Conservation (phyloP, 2,888 invertebrate genomes). For the Xanthorhoe designata region DNA sequence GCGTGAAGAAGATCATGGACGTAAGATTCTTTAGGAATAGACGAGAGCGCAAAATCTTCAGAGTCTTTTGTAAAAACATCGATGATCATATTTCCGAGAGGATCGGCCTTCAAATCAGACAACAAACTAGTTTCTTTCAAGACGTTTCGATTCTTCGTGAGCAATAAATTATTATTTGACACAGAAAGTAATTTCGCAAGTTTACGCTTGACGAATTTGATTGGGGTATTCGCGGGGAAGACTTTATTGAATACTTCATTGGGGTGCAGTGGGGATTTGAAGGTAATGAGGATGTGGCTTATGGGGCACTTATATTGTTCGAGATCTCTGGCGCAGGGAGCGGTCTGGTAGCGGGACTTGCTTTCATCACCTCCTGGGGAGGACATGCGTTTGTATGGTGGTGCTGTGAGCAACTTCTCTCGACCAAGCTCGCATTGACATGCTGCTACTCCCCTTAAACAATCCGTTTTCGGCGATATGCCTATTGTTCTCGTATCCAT, state of each 20-base stretch:
- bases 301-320: slow-evolving; percentile 73
- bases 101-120: slow-evolving; percentile 72
- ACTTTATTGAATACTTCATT: slow-evolving; percentile 75
- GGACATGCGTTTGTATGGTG: slow-evolving; percentile 64
- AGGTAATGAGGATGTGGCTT: slow-evolving; percentile 73
- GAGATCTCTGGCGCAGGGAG: slow-evolving; percentile 67
- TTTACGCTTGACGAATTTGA: slow-evolving; percentile 77
- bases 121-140: slow-evolving; percentile 71
- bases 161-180: slow-evolving; percentile 69
- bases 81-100: slow-evolving; percentile 70
- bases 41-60: slow-evolving; percentile 68
- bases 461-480: slow-evolving; percentile 61
- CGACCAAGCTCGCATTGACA: slow-evolving; percentile 80
- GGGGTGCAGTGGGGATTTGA: slow-evolving; percentile 72
- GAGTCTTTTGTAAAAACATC: slow-evolving; percentile 79
- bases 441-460: slow-evolving; percentile 58
- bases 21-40: slow-evolving; percentile 75
- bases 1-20: slow-evolving; percentile 74
- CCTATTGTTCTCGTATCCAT: slow-evolving; percentile 59
- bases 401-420: slow-evolving; percentile 77
- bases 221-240: slow-evolving; percentile 74
- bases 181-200: slow-evolving; percentile 73
- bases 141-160: slow-evolving; percentile 76
- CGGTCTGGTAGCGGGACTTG: slow-evolving; percentile 66
- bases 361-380: slow-evolving; percentile 56